Evolutionary conservation across 1,140 invertebrate genomes (phyloP), one percentile per base, ranked within the genome.

Genomic region (Chrysoperla carnea): DNA sequence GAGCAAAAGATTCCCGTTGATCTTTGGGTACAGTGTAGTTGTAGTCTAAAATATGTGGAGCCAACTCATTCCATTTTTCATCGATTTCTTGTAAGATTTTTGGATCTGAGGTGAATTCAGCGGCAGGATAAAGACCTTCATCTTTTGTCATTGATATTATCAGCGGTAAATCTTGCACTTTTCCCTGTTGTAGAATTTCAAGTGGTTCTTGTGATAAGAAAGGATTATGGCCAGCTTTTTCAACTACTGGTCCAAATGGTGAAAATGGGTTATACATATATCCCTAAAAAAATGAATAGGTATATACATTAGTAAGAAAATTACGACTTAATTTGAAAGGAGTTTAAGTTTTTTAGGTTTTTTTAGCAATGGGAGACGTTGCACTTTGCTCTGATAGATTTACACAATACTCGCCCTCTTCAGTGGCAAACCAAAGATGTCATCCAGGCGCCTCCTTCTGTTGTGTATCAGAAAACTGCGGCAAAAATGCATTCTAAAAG

Each of bases 121-220:
- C 67, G 41, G 62, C 70, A n/a, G 73, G 72, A 51, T 70, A 78
- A n/a, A 78, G 53, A 48, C 72, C 74, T 52, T 76, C 74, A 47
- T 73, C 64, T 9, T 64, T 66, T 2, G 66, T 68, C 2, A 72
- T 61, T 2, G 69, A 66, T 5, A 67, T 66, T 17, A 78, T 61
- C 59, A 72, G 73, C 11, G 76, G 74, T 12, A 72, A 44, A 41
- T 70, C 66, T 28, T 67, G 61, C 37, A 64, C 65, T 29, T 58
- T 50, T 1, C 72, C 70, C 8, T 58, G 52, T 14, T 50, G 48
- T 0, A 76, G 60, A 0, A 73, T 66, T 39, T 70, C 61, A 47
- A 63, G 63, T 0, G 76, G 75, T 37, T 69, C 59, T 43, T 67
- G 52, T 4, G 62, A 61, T 0, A 80, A 57, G 57, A 80, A 80